A percentile compares a stretch with the other conserved stretches of the same genome.
These are phyloP conservation scores for Drosophila pseudoobscura DNA, from an alignment of 1,140 invertebrate species.

Conservation along the genomic window DNA sequence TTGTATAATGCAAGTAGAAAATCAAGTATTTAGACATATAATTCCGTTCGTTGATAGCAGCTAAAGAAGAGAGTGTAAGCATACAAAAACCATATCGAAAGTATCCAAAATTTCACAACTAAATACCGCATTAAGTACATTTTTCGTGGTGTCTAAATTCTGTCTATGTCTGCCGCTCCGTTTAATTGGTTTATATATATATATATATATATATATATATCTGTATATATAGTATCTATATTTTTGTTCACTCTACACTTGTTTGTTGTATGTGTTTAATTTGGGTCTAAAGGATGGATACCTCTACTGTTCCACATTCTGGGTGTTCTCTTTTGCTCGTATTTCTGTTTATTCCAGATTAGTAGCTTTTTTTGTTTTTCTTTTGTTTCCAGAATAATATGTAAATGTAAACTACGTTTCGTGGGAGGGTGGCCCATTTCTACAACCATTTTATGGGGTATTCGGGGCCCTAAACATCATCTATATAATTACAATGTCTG, in stretches of 20 bases:
- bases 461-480: constrained; percentile 31
- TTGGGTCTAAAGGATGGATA: constrained; percentile 9
- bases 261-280: constrained; percentile 3
- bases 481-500: constrained; percentile 12
- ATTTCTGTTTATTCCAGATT: constrained; percentile 27
- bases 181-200: constrained; percentile 3
- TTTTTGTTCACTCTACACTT: constrained; percentile 17
- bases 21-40: constrained; percentile 21
- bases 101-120: constrained; percentile 23
- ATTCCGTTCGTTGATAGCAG: constrained; percentile 12
- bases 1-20: constrained; percentile 2
- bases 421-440: constrained; percentile 23
- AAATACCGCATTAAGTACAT: constrained; percentile 64
- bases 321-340: constrained; percentile 15
- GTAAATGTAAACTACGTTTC: constrained; percentile 27
- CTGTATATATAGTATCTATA: constrained; percentile 35
- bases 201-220: constrained; percentile 15
- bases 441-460: constrained; percentile 71
- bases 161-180: not conserved
- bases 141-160: constrained; percentile 4
- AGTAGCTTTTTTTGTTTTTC: constrained; percentile 1
- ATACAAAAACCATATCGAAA: constrained; percentile 16
- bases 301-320: constrained; percentile 7
- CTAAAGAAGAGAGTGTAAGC: not conserved
- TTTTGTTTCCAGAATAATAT: constrained; percentile 19